Conservation (phyloP, 1,140 invertebrate species). For the Argopecten irradians region DNA sequence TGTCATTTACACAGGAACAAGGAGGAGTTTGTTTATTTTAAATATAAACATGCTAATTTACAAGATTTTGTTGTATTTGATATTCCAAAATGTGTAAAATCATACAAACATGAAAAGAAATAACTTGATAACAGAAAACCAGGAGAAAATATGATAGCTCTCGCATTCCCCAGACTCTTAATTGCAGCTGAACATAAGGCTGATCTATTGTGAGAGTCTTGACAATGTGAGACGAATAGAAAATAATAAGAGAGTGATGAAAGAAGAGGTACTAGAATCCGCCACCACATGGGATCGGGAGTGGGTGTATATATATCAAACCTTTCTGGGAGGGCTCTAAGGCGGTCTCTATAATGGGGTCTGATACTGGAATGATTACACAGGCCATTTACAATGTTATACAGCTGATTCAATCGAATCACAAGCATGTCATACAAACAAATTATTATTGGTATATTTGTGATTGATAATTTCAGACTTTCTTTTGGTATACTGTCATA, state of each 20-base stretch:
- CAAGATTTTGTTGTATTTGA: not conserved
- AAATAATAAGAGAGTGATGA: not conserved
- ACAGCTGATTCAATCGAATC: no score
- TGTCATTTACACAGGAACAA: no score
- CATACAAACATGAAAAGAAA: not conserved
- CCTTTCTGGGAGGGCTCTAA: not conserved
- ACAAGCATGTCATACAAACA: no score
- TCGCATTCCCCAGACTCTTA: no score
- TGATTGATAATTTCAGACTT: no score
- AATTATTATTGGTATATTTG: no score
- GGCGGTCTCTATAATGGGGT: constrained; percentile 1
- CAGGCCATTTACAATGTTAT: not conserved
- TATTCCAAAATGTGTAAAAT: not conserved
- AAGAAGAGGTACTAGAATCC: not conserved
- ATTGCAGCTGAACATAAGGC: no score
- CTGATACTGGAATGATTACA: not conserved
- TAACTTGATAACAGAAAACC: not conserved
- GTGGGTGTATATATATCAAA: not conserved
- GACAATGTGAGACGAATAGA: no score
- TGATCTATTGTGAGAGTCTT: no score
- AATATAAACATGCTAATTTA: not conserved
- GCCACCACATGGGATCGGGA: not conserved
- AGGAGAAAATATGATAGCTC: no score
- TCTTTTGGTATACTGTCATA: no score
- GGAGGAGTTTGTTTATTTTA: no score